These are phyloP conservation scores for Heterochromis multidens DNA, from an alignment of 2,113 vertebrate genomes.

Conservation along the genomic window DNA sequence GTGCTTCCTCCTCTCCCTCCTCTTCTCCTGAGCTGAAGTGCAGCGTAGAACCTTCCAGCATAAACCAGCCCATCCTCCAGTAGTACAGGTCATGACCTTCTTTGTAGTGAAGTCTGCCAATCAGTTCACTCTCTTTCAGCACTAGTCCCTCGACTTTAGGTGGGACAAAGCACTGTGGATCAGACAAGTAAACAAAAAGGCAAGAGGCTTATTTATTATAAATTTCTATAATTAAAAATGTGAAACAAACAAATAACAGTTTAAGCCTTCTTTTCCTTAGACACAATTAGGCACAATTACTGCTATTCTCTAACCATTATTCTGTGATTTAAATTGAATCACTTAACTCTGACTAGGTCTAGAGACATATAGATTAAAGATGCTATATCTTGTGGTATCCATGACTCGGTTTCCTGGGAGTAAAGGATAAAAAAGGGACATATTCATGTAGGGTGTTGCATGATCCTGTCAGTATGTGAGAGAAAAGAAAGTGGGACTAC, in stretches of 20 bases:
- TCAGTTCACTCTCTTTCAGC: conserved; percentile 82
- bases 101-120: conserved; percentile 91
- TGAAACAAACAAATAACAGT: neutral
- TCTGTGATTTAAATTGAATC: conserved; percentile 25
- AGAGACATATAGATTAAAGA: conserved; percentile 38
- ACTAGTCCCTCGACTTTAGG: conserved; percentile 78
- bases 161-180: conserved; percentile 85
- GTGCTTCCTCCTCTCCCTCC: conserved; percentile 75
- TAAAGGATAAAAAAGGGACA: conserved; percentile 33
- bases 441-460: conserved; percentile 33
- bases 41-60: conserved; percentile 83
- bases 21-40: conserved; percentile 81
- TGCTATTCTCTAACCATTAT: conserved; percentile 1
- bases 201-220: neutral
- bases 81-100: conserved; percentile 89
- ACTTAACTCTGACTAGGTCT: conserved; percentile 35
- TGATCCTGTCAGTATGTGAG: conserved; percentile 17
- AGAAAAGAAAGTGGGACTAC: conserved; percentile 25
- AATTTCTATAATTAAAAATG: neutral
- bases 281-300: neutral
- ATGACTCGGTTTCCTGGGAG: conserved; percentile 24
- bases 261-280: neutral
- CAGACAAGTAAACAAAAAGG: neutral
- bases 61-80: conserved; percentile 93
- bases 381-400: conserved; percentile 23